These are phyloP conservation scores for Hydractinia echinata DNA, from an alignment of 30 jellyfish, hydroid and myxozoan genomes.

Conservation along the genomic window DNA sequence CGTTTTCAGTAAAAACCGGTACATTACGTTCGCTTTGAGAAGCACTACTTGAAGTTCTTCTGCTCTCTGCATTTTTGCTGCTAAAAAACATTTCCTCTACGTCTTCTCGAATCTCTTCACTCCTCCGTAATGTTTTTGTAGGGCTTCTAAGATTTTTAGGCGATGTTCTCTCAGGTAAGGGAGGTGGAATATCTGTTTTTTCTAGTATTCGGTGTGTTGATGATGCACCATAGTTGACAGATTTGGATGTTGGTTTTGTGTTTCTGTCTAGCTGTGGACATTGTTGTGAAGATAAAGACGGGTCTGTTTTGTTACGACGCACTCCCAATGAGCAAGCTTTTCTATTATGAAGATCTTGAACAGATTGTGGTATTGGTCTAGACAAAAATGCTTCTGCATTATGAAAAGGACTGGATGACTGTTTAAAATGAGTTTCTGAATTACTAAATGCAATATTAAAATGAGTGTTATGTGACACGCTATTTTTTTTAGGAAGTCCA, in stretches of 20 bases:
- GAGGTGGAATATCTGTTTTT: conserved; percentile 2
- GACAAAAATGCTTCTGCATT: conserved; percentile 1
- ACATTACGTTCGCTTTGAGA: not conserved
- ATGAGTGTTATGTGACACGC: conserved; percentile 1
- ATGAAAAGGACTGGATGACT: not conserved
- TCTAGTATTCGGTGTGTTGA: not conserved
- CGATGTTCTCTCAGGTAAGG: not conserved
- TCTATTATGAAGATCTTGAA: not conserved
- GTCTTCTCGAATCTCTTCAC: not conserved
- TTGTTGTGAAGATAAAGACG: not conserved
- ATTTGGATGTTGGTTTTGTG: conserved; percentile 12
- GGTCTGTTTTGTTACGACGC: conserved; percentile 11
- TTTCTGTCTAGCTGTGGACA: conserved; percentile 27
- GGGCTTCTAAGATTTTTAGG: not conserved
- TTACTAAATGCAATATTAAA: not conserved
- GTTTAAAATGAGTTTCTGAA: not conserved
- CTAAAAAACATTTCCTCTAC: not conserved
- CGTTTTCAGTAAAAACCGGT: not conserved
- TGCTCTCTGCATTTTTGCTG: not conserved
- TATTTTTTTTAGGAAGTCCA: conserved; percentile 13
- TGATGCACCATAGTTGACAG: not conserved
- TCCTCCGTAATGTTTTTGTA: not conserved
- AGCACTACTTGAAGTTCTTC: not conserved
- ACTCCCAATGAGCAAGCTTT: not conserved
- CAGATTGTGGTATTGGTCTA: conserved; percentile 14